Evolutionary conservation across 2,797 vertebrate genomes (phyloP), one percentile per base, ranked within the genome.

Genomic region (Rhodeus uyekii): DNA sequence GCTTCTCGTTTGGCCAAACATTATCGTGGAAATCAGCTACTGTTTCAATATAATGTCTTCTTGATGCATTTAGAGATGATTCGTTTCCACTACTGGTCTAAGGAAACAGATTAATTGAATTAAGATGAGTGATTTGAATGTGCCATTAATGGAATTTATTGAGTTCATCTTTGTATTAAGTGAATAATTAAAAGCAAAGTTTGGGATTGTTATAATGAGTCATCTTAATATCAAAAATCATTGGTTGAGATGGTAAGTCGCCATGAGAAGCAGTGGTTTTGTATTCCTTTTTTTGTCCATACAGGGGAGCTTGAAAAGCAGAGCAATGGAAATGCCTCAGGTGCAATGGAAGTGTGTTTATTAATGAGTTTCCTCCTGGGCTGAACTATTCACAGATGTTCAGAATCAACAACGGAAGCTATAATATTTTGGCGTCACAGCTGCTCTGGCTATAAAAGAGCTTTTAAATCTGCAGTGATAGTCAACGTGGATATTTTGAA

Each of bases 361-460:
- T 81, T 63, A 73, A 72, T 50, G 36, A 58, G 7, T 39, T 68
- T 44, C 39, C 16, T 63, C 55, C 27, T 79, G 64, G 64, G 77
- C 48, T 53, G 42, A 44, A 46, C 53, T 34, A 46, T 60, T 32
- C 44, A 39, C 79, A 50, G 48, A 75, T 75, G 44, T 55, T 39
- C 58, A 18, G 19, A 12, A 53, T 53, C 58, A 29, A 65, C 18
- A 81, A 65, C 34, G 39, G 65, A 19, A 50, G 44, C 18, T 36
- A 12, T 19, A 53, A 53, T 50, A 63, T 67, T 50, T 48, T 74
- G 44, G 16, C 61, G 76, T 22, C 42, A 19, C 42, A 36, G 29
- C 42, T 14, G 10, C 29, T 77, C 9, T n/a, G 74, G 24, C 18
- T 61, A 61, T 34, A 44, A 7, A 38, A 68, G 24, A 68, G n/a